Conservation (phyloP, 2,113 vertebrate species). For the Ploceus nigricollis region DNA sequence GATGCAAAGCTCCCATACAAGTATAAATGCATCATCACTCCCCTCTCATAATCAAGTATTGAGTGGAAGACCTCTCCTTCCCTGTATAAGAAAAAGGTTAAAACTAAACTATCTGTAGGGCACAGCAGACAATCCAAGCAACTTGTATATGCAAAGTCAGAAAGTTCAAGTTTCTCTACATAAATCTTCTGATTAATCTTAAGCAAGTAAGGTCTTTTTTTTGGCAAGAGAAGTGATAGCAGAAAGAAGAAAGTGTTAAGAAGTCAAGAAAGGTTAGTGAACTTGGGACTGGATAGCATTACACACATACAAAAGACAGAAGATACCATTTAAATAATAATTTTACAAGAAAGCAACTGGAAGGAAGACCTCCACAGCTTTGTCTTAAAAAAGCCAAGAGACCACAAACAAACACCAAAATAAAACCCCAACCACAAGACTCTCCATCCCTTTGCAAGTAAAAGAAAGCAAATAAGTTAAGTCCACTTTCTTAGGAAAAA, state of each 20-base stretch:
- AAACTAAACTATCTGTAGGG: background rate
- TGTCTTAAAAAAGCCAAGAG: background rate
- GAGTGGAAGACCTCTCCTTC: background rate
- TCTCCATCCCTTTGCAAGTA: background rate
- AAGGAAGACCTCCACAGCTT: background rate
- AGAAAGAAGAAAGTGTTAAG: background rate
- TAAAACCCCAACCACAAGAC: fast-evolving
- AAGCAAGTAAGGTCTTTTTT: background rate
- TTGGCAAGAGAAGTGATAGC: background rate
- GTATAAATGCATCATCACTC: background rate
- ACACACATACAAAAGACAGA: background rate
- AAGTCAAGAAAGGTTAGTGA: background rate
- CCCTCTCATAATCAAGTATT: background rate
- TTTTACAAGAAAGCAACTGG: background rate
- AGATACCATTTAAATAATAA: background rate
- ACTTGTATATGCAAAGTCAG: background rate
- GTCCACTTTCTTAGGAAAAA: background rate
- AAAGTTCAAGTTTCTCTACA: background rate
- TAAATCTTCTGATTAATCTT: background rate
- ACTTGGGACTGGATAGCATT: background rate
- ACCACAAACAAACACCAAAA: background rate
- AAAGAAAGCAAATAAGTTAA: background rate
- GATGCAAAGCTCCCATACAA: background rate
- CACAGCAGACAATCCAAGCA: background rate
- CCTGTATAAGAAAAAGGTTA: background rate